These are phyloP conservation scores for Polypedilum pembai DNA, from an alignment of 1,140 invertebrate genomes.

Conservation along the genomic window DNA sequence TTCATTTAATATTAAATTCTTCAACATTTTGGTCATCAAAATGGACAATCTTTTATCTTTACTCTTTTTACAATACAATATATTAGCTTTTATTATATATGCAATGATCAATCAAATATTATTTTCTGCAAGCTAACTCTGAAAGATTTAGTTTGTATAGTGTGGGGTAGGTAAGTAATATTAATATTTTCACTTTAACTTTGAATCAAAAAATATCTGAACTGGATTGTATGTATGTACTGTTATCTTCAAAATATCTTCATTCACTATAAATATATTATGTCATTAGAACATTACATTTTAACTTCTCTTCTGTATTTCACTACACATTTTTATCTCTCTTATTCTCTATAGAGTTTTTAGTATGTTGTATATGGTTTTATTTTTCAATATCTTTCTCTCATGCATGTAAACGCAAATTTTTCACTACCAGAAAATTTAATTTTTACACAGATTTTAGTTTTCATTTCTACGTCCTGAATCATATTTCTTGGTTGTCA, in stretches of 20 bases:
- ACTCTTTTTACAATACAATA: too few relatives aligned
- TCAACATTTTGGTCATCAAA: too few relatives aligned
- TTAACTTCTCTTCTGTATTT: too few relatives aligned
- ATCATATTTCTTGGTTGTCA: background rate
- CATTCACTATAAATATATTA: background rate
- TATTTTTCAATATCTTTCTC: background rate
- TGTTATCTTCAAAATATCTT: background rate
- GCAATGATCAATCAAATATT: background rate
- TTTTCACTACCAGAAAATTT: background rate
- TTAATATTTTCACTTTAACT: background rate
- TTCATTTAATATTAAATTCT: too few relatives aligned
- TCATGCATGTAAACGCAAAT: background rate
- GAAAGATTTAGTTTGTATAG: background rate
- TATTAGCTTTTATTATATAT: background rate
- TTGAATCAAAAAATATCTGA: slow-evolving; percentile 10
- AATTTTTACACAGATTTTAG: background rate
- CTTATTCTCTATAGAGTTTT: background rate
- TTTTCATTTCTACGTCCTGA: slow-evolving; percentile 9
- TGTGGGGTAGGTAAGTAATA: background rate
- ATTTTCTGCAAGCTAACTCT: background rate
- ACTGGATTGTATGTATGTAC: background rate
- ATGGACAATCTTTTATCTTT: too few relatives aligned
- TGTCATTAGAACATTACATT: too few relatives aligned
- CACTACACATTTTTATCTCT: too few relatives aligned
- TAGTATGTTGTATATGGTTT: background rate